Evolutionary conservation across 2,113 vertebrate genomes (phyloP).

Genomic region (Centrocercus urophasianus): DNA sequence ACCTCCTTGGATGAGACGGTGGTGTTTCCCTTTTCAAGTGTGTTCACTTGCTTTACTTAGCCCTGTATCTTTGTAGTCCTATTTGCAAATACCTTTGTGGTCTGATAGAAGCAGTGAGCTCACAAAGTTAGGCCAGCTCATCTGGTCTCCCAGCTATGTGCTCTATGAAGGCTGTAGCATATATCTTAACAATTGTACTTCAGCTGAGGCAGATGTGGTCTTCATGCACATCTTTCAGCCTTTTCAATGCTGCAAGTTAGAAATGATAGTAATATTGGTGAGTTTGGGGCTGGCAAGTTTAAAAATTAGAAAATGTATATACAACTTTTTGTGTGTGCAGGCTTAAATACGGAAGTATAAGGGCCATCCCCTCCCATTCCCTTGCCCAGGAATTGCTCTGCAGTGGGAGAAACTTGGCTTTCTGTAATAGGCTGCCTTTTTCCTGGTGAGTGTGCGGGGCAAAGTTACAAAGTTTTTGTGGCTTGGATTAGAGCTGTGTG

Average conservation of each 20-base stretch:
- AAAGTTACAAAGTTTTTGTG: neutral
- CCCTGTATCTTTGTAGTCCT: neutral
- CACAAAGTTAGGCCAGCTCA: neutral
- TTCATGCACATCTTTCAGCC: neutral
- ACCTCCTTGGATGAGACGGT: neutral
- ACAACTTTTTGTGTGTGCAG: neutral
- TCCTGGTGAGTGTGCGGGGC: neutral
- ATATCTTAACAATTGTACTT: neutral
- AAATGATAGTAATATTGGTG: neutral
- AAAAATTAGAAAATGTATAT: neutral
- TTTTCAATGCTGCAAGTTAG: fast-evolving
- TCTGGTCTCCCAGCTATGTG: neutral
- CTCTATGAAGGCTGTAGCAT: fast-evolving
- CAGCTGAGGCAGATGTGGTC: neutral
- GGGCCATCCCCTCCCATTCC: neutral
- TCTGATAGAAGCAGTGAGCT: neutral
- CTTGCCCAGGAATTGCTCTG: neutral
- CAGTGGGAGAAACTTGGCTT: neutral
- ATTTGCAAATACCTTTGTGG: neutral
- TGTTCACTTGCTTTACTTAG: neutral
- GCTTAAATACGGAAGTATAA: neutral
- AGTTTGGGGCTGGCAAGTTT: neutral
- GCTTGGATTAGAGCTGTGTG: neutral
- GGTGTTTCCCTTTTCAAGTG: neutral
- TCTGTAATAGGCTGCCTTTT: neutral